Base-by-base conservation (phyloP, 2,797 vertebrate species). In the Luscinia luscinia region DNA sequence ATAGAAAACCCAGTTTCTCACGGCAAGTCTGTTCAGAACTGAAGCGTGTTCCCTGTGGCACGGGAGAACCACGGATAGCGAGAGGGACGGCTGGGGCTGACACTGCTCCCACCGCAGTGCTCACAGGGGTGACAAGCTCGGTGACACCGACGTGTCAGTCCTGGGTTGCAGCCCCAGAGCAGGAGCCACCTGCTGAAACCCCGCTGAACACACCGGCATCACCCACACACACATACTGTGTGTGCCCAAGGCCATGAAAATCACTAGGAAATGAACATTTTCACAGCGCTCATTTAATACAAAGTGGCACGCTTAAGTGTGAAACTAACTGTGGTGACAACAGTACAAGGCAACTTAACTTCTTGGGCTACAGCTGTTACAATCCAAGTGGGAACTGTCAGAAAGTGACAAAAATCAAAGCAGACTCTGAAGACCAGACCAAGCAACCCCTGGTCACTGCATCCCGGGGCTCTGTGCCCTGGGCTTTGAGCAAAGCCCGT, bases 221-320 rank as follows among this genome's bases (percentile, higher is more conserved):
- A 3, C 46, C 41, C 54, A 20, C 54, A 9, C 8, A 8, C 0
- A 12, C 15, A 4, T 3, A 2, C 23, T 4, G 5, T 1, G 5
- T 2, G 1, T 9, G 48, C 40, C 68, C n/a, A 9, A 10, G 43
- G 66, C 59, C 81, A 14, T 0, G 22, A 22, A 46, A 40, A 14
- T 11, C 21, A 12, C 5, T 3, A 19, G 0, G 9, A 48, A 48
- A 57, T 7, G 0, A 19, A 9, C 5, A 24, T 7, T 41, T 38
- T 23, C 40, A 30, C 28, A 6, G 32, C 0, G 17, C 5, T 32
- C 12, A 0, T 24, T 61, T 28, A 45, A 48, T 1, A 9, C 0
- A 0, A 41, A 43, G 20, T 0, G 8, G 34, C 62, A 51, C 5
- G 1, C 12, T 12, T 20, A 34, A 52, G 20, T 2, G 34, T 15